phyloP scores from a whole-genome alignment of 2,797 vertebrate genomes.

The Sebastes matsubarae region DNA sequence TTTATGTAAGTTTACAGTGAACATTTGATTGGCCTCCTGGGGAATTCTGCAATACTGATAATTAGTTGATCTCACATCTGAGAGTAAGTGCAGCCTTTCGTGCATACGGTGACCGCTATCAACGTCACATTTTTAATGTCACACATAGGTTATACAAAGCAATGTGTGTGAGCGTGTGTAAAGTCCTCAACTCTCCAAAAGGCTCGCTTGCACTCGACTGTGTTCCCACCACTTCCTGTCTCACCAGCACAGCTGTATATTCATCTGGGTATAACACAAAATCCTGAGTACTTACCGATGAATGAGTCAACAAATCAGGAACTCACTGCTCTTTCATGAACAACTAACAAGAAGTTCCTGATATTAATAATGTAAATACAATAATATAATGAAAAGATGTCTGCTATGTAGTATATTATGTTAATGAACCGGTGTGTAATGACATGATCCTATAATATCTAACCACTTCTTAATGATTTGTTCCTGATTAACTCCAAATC shows the following conservation, averaged over 20 bases:
- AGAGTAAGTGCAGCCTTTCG: neutral
- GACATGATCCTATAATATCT: neutral
- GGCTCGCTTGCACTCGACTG: constrained; percentile 11
- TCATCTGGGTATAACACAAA: neutral
- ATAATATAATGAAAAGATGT: neutral
- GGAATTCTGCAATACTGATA: neutral
- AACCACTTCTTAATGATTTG: neutral
- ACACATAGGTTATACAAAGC: neutral
- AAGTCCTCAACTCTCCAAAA: constrained; percentile 18
- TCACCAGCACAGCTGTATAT: constrained; percentile 18
- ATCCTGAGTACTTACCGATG: neutral
- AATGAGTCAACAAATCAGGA: constrained; percentile 5
- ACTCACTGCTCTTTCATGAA: neutral
- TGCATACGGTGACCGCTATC: neutral
- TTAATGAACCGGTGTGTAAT: neutral
- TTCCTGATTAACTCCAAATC: neutral
- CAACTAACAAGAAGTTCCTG: neutral
- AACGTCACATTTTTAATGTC: neutral
- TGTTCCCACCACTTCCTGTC: constrained; percentile 58
- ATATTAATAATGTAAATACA: neutral
- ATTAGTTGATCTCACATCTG: neutral
- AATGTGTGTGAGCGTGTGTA: neutral
- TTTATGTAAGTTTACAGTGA: neutral
- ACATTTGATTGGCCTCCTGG: neutral
- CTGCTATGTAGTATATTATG: neutral